These are phyloP conservation scores for Nycticryphes semicollaris DNA, from an alignment of 2,113 vertebrate species.

Conservation along the genomic window DNA sequence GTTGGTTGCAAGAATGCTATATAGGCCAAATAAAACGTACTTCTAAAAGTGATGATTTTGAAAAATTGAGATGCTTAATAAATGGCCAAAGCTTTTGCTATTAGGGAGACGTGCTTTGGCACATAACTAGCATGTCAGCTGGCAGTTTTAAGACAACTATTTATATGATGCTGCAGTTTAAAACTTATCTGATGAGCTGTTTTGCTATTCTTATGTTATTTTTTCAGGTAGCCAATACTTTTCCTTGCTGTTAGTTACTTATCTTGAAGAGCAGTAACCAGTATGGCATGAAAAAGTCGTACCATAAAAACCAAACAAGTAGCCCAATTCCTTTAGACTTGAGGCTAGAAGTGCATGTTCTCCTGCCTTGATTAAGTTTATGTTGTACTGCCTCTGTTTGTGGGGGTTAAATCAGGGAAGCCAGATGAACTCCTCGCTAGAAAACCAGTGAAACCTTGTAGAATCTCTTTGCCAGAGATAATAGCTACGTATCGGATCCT, in stretches of 20 bases:
- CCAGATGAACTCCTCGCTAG: background rate
- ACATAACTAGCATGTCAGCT: background rate
- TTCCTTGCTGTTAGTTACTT: background rate
- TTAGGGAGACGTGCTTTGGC: background rate
- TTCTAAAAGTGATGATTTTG: background rate
- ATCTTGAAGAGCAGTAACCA: background rate
- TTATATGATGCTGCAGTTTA: background rate
- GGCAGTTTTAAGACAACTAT: background rate
- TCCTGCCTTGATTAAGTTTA: background rate
- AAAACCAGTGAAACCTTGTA: too few species aligned
- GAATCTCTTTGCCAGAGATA: background rate
- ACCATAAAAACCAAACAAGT: background rate
- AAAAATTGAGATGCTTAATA: background rate
- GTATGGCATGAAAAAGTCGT: background rate
- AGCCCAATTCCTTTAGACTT: background rate
- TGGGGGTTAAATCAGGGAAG: background rate
- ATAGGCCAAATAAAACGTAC: background rate
- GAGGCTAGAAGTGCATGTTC: background rate
- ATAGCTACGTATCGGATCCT: background rate
- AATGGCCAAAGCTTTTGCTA: background rate
- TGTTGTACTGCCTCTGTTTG: background rate
- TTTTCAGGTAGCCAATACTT: background rate
- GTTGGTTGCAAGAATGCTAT: background rate
- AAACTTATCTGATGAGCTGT: background rate
- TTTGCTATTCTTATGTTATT: background rate